A percentile compares a stretch with the other conserved stretches of the same genome.
Evolutionary conservation across 2,888 invertebrate genomes (phyloP).

Genomic region (Norana najaformis): DNA sequence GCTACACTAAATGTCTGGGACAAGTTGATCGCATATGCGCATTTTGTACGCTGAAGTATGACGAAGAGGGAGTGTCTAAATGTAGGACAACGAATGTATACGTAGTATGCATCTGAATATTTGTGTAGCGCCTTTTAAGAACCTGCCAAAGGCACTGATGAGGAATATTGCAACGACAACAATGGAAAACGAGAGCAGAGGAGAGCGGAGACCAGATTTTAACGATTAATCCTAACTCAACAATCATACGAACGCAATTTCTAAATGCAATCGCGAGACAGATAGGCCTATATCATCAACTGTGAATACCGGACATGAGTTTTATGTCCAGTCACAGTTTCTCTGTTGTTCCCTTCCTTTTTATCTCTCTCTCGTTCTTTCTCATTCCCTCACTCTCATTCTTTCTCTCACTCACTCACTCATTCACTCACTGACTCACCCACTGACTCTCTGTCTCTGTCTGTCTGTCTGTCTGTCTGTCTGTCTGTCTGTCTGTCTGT

Average conservation of each 20-base stretch:
- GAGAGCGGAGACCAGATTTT: neutral
- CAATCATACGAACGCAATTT: neutral
- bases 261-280: neutral
- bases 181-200: neutral
- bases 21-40: neutral
- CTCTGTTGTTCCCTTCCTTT: neutral
- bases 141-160: too few species aligned
- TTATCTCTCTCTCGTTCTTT: neutral
- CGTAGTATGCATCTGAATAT: too few species aligned
- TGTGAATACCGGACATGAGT: neutral
- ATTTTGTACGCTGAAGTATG: neutral
- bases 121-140: too few species aligned
- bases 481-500: neutral
- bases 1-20: neutral
- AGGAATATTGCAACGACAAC: too few species aligned
- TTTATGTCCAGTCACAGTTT: neutral
- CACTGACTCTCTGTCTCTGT: neutral
- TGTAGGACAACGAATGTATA: neutral
- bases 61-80: neutral
- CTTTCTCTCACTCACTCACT: too few species aligned
- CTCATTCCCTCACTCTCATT: neutral
- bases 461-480: too few species aligned
- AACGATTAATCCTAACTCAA: neutral
- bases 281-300: neutral
- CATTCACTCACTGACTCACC: too few species aligned